Percentiles rank a stretch among this genome's conserved stretches.
Conservation (phyloP, 2,888 invertebrate species). For the Tenthredo livida region DNA sequence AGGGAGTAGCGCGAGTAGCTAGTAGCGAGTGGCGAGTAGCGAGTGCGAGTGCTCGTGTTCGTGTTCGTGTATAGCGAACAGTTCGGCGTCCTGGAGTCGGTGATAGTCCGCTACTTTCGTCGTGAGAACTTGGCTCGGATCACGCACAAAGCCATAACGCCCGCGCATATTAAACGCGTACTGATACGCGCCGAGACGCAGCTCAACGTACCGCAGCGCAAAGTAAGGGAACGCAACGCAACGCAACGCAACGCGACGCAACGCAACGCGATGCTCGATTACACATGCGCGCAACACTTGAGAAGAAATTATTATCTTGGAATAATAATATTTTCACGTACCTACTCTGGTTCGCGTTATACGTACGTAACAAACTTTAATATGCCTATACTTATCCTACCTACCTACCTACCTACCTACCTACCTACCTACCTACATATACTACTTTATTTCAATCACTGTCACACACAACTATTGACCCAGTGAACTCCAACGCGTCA, state of each 20-base stretch:
- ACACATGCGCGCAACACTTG: constrained; percentile 67
- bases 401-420: not conserved
- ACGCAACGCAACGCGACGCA: constrained; percentile 10
- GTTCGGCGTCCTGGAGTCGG: constrained; percentile 26
- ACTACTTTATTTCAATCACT: constrained; percentile 14
- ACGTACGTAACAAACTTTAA: constrained; percentile 20
- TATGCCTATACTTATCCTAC: not conserved
- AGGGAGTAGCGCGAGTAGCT: not conserved
- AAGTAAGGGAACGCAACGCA: constrained; percentile 11
- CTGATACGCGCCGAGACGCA: constrained; percentile 48
- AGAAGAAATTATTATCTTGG: constrained; percentile 45
- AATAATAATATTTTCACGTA: constrained; percentile 49
- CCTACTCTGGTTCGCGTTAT: constrained; percentile 1
- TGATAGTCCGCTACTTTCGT: constrained; percentile 48
- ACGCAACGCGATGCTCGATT: constrained; percentile 56
- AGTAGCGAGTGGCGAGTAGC: not conserved
- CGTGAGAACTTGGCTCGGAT: constrained; percentile 75
- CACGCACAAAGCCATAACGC: constrained; percentile 72
- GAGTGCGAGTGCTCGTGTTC: not conserved
- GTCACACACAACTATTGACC: constrained; percentile 46
- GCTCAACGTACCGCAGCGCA: constrained; percentile 25
- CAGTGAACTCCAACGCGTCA: constrained; percentile 14
- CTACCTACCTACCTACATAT: not conserved
- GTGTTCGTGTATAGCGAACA: constrained; percentile 4
- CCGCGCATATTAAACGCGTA: constrained; percentile 73